Evolutionary conservation across 2,113 vertebrate species (phyloP), one percentile per base, ranked within the genome.

Genomic region (Corythaixoides concolor): DNA sequence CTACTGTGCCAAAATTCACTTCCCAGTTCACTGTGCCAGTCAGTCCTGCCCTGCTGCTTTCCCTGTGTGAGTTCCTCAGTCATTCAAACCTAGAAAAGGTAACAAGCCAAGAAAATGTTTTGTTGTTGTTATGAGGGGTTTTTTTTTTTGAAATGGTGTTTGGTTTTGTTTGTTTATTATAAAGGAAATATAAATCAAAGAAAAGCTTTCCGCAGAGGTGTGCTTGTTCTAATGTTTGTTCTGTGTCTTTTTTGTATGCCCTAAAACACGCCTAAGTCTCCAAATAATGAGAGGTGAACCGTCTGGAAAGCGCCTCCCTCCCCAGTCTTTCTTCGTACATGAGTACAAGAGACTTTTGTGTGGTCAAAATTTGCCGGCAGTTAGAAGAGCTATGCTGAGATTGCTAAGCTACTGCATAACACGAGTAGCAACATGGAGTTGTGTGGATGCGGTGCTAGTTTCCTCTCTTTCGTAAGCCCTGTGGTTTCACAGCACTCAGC

Each of bases 251-350:
- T 91, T 21, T 53, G 23, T 53, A 8, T 47, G 16, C 37, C 28
- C 12, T 45, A 22, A 62, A 81, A 11, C 9, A 41, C n/a, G 17
- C 8, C 18, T 6, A 33, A 63, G 22, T 62, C 19, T 41, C 22
- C 60, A 74, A 74, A 45, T 58, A 63, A 59, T 13, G 6, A 47
- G 17, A 67, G 35, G 11, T 47, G 23, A 88, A n/a, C 26, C 8
- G 45, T 66, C 9, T 12, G 33, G 41, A 49, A 67, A 23, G 14
- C 0, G 5, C 23, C 15, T 80, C 23, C 12, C 10, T 76, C 33
- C 37, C 5, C 33, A 37, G 2, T 30, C 8, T 81, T 81, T 23
- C 21, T 66, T 4, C 0, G 0, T n/a, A 20, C 6, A 22, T 19
- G 33, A 9, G n/a, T 53, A 19, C 19, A 9, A 30, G 55, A 56